Base-by-base conservation (phyloP, 2,113 vertebrate species). In the Talpa occidentalis region DNA sequence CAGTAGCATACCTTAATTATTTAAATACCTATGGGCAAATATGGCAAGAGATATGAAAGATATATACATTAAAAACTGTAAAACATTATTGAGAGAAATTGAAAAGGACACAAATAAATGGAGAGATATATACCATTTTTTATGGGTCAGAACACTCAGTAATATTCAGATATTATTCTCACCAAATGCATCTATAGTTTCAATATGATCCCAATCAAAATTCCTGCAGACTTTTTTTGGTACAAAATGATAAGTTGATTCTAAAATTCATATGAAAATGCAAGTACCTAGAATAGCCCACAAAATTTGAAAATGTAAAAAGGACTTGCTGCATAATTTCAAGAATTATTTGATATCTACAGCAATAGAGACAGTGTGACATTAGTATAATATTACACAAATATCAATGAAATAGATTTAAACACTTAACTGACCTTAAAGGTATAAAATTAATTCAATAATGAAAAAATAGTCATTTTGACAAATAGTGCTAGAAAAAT, bases 91-190 rank as follows among this genome's bases (percentile, higher is more conserved):
- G 22, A 76, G n/a, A 77, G 28, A 89, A 87, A 66, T 35, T 83
- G 30, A 77, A 64, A 17, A 79, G 79, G 21, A 47, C 10, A 19
- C 69, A 69, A 94, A 69, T 62, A 95, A 83, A 88, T 92, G 21
- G 40, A 79, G 28, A 84, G 9, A 79, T 11, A 85, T 0, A 82
- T 6, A 32, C 14, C 44, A 89, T 73, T 88, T 88, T 87, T 78
- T 62, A 26, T 82, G 49, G 3, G 10, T 73, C 22, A 83, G 35
- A 78, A 87, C 2, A 72, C 60, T 70, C 10, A 70, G 21, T 90
- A 28, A 47, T 67, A 22, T 78, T 86, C 70, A 79, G 54, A 37
- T 79, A 22, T 21, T 54, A 10, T 67, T 77, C 35, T 67, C 32
- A 7, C 17, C 30, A 74, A 69, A 74, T 44, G 83, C 22, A 60